Evolutionary conservation across 1,140 invertebrate genomes (phyloP).

Genomic region (Temnothorax longispinosus): DNA sequence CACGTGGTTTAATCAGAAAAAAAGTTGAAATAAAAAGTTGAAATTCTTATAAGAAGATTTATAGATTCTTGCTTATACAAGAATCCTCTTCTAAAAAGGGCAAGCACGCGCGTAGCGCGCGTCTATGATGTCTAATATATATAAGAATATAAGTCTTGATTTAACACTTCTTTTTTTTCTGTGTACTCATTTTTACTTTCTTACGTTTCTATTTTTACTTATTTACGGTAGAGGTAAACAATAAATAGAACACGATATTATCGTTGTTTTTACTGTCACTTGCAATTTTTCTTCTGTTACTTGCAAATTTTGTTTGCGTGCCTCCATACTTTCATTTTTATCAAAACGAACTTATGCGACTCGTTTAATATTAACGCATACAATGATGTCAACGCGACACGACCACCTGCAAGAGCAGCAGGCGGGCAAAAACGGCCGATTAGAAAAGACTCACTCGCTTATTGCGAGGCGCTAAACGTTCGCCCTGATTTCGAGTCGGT

Average conservation of each 20-base stretch:
- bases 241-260: background rate
- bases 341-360: background rate
- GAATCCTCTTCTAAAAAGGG: too few species aligned
- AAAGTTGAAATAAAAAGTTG: too few species aligned
- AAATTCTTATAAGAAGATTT: too few species aligned
- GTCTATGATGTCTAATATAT: too few species aligned
- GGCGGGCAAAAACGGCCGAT: constrained; percentile 17
- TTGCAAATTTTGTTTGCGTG: background rate
- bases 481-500: constrained; percentile 61
- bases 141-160: too few species aligned
- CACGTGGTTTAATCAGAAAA: too few species aligned
- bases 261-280: background rate
- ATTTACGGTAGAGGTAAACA: background rate
- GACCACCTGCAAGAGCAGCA: constrained; percentile 13
- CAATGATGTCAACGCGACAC: background rate
- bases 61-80: too few species aligned
- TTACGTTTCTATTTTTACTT: background rate
- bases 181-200: background rate
- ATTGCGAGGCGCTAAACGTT: constrained; percentile 40
- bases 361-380: background rate
- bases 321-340: background rate
- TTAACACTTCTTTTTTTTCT: too few species aligned
- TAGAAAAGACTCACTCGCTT: constrained; percentile 33
- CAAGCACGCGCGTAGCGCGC: too few species aligned
- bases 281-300: background rate